Evolutionary conservation across 2,888 invertebrate species (phyloP).

Genomic region (Philhelius pedissequus): DNA sequence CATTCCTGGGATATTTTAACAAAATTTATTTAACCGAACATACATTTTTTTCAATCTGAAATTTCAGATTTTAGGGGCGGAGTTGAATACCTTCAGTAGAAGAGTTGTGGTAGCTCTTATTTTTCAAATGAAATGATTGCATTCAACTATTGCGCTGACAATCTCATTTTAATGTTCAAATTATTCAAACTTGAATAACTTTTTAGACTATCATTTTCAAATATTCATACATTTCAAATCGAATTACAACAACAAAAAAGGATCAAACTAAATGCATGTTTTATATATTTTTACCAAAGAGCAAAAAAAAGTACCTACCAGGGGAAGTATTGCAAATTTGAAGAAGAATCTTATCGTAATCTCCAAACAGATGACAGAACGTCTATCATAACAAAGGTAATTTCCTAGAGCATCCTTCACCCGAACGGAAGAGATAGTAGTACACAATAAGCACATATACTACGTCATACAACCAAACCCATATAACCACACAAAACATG

Average conservation of each 20-base stretch:
- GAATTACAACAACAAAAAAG: background rate
- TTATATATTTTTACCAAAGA: background rate
- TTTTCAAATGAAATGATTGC: too few species aligned
- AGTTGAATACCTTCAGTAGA: too few species aligned
- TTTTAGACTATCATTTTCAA: too few species aligned
- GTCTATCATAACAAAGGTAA: conserved; percentile 60
- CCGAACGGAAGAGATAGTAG: conserved; percentile 35
- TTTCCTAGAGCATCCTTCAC: conserved; percentile 45
- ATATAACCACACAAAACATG: conserved; percentile 9
- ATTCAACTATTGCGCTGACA: too few species aligned
- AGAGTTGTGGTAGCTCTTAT: too few species aligned
- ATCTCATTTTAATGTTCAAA: too few species aligned
- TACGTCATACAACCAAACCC: background rate
- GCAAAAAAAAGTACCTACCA: background rate
- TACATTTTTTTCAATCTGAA: too few species aligned
- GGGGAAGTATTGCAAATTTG: background rate
- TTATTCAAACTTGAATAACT: too few species aligned
- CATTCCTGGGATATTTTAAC: too few species aligned
- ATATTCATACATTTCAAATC: too few species aligned
- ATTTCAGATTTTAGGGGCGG: too few species aligned
- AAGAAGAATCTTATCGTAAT: conserved; percentile 48
- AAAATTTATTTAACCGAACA: too few species aligned
- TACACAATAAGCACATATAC: background rate
- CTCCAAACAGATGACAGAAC: conserved; percentile 57
- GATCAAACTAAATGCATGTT: background rate